Base-by-base conservation (phyloP, 1,140 invertebrate species). In the Drosophila pruinosa region DNA sequence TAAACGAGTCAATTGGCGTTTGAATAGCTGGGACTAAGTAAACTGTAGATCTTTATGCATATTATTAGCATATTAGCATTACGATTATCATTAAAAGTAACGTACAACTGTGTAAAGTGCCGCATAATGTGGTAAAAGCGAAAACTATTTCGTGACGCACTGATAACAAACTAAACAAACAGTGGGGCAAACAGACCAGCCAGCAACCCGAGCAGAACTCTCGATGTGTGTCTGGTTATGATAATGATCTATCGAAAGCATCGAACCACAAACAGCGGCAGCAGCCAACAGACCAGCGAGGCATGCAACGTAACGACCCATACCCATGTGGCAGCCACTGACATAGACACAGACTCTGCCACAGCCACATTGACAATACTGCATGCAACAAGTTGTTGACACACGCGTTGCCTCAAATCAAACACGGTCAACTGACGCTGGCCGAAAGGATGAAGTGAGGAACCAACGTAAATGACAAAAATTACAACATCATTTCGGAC, bases 331-430 rank as follows among this genome's bases (percentile, higher is more conserved):
- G 50, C 31, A 17, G 50, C 3, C 28, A 2, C 4, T 12, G 15
- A 1, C 8, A 5, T 1, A 21, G 17, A 34, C 56, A 38, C 1
- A 64, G 50, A 15, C 17, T 7, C 17, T 10, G 28, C n/a, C 26
- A 21, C 31, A 31, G 45, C 17, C 12, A 34, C 14, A 48, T 72
- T 56, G 69, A 52, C 69, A 71, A 41, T 53, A 62, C n/a, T 15
- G 57, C 58, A 76, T 75, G 70, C 73, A 76, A 76, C 73, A 76
- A 73, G 73, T 76, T 76, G 73, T 73, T 76, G 73, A 76, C 73
- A 76, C 70, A 73, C 41, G 62, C 41, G 62, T 45, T 39, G 54
- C 54, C 34, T 36, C 28, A 71, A 43, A 57, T 52, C n/a, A 63
- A 52, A 70, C 58, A 74, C 53, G 31, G 22, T 3, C 7, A 48